Percentiles rank a stretch among this genome's conserved stretches.
Evolutionary conservation across 2,888 invertebrate species (phyloP).

Genomic region (Thera britannica): DNA sequence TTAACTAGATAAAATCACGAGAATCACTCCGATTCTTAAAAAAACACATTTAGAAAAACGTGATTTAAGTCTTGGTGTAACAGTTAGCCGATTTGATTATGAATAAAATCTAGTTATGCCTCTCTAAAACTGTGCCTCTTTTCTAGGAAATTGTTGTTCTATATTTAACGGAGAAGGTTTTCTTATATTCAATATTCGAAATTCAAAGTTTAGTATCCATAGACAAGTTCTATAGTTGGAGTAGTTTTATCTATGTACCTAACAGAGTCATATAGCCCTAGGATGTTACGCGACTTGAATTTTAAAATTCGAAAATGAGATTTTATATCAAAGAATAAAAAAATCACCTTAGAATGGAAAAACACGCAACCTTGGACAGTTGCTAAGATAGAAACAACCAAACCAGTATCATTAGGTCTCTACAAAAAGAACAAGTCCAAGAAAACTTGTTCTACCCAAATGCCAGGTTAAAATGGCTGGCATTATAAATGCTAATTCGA

Average conservation of each 20-base stretch:
- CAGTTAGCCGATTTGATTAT: too few relatives aligned
- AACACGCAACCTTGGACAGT: slow-evolving; percentile 43
- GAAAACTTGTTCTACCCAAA: slow-evolving; percentile 42
- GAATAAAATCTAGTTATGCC: too few relatives aligned
- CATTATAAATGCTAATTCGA: slow-evolving; percentile 62
- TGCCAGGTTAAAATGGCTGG: slow-evolving; percentile 53
- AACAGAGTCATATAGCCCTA: too few relatives aligned
- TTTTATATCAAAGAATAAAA: slow-evolving; percentile 34
- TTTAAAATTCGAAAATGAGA: slow-evolving; percentile 18
- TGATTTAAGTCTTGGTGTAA: too few relatives aligned
- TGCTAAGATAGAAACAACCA: slow-evolving; percentile 34
- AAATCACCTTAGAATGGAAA: slow-evolving; percentile 43
- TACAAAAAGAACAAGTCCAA: slow-evolving; percentile 20
- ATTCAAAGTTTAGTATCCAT: not conserved
- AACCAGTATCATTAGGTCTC: slow-evolving; percentile 45
- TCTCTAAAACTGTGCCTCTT: too few relatives aligned
- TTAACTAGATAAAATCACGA: too few relatives aligned
- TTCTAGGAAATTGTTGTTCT: too few relatives aligned
- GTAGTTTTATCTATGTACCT: too few relatives aligned
- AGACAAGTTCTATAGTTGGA: not conserved
- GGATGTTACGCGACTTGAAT: not conserved
- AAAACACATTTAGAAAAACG: too few relatives aligned
- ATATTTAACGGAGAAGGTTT: too few relatives aligned
- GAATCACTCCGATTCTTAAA: too few relatives aligned
- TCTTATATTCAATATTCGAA: too few relatives aligned